Evolutionary conservation across 2,113 vertebrate species (phyloP), one percentile per base, ranked within the genome.

Genomic region (Axis porcinus): DNA sequence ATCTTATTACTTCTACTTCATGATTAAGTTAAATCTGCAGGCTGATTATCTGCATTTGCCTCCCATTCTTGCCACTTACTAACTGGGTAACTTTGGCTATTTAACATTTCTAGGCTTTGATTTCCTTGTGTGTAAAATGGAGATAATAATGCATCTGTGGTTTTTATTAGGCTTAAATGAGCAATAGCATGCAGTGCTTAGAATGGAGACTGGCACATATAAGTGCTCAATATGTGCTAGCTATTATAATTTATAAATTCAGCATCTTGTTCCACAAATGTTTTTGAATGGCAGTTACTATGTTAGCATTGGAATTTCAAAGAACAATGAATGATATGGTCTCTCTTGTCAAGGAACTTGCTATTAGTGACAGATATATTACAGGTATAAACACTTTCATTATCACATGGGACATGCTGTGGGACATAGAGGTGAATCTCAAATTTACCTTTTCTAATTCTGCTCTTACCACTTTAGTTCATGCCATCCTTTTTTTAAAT

Each of bases 91-190:
- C 21, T 55, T 88, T 93, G 58, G n/a, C 79, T 94, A 52, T 89
- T 86, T 88, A 96, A 36, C 36, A 1, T 89, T 54, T 86, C n/a
- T 89, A 43, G 52, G 52, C 6, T 92, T 95, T 91, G 86, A 76
- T 95, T 97, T 94, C n/a, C n/a, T 95, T 12, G 23, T 81, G 27
- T 89, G 45, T 94, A 90, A 94, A 91, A 86, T 85, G 40, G 55
- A 36, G 21, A 64, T 92, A 57, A 21, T 92, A 76, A 67, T 92
- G 78, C 16, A 33, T 54, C 1, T 54, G 30, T 52, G 47, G 25
- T 79, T 96, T 96, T 93, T 94, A 54, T 76, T 81, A 92, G n/a
- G 5, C 45, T 93, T 97, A 84, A 96, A 60, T 55, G 74, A 96
- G 64, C 15, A 88, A 85, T 23, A 95, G 36, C 52, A 33, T 62